These are phyloP conservation scores for Saccopteryx bilineata DNA, from an alignment of 2,113 vertebrate genomes.

Conservation along the genomic window DNA sequence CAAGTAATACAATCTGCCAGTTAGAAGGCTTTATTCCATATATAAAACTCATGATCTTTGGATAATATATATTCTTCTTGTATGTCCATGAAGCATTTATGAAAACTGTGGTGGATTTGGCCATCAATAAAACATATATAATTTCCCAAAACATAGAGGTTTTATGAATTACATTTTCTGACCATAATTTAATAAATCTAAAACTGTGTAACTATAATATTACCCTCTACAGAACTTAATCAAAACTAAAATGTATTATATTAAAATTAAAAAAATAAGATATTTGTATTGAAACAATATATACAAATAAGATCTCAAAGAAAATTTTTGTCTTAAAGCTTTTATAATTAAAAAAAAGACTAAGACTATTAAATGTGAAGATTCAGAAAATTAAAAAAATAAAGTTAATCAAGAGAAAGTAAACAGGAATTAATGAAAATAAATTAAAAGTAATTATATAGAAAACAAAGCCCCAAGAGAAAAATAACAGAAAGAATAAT, in stretches of 20 bases:
- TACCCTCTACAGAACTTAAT: background rate
- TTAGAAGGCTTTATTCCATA: background rate
- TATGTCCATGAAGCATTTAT: background rate
- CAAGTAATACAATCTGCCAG: background rate
- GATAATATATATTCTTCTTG: background rate
- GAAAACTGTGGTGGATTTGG: background rate
- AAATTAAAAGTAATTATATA: constrained; percentile 9
- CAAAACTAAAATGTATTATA: background rate
- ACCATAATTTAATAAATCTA: constrained; percentile 22
- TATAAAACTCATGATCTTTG: background rate
- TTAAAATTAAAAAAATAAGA: constrained; percentile 53
- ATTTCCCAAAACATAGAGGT: background rate
- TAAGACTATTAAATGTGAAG: background rate
- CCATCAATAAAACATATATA: constrained; percentile 30
- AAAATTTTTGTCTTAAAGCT: background rate
- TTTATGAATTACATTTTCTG: constrained; percentile 15
- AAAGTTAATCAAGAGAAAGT: background rate
- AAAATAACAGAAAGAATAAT: background rate
- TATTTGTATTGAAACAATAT: background rate
- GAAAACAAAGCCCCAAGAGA: background rate
- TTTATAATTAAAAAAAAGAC: background rate
- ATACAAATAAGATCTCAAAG: background rate
- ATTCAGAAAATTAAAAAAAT: background rate
- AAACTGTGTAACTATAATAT: background rate
- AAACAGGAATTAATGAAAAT: background rate